A percentile compares a stretch with the other conserved stretches of the same genome.
Conservation (phyloP, 2,797 vertebrate genomes). For the Tiaroga cobitis region DNA sequence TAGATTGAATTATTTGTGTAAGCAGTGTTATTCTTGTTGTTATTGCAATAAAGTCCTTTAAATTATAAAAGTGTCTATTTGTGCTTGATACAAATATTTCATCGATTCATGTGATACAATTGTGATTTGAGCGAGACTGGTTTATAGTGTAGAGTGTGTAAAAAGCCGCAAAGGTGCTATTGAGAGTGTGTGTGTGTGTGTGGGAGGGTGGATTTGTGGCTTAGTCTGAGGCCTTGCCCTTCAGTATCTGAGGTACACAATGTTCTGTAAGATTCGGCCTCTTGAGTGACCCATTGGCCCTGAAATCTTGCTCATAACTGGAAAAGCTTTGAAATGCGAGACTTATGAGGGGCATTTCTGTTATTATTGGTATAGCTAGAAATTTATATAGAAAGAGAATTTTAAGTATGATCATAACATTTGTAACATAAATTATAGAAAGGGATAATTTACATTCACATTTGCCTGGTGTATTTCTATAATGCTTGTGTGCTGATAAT, state of each 20-base stretch:
- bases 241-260: conserved; percentile 47
- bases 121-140: not conserved
- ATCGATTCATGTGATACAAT: not conserved
- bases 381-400: not conserved
- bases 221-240: conserved; percentile 50
- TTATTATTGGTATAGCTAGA: not conserved
- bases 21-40: not conserved
- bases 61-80: not conserved
- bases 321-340: not conserved
- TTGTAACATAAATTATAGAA: not conserved
- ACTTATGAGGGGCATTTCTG: not conserved
- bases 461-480: not conserved
- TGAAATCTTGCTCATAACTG: conserved; percentile 42
- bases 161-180: conserved; percentile 9
- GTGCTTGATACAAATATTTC: not conserved
- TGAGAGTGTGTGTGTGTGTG: conserved; percentile 35
- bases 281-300: conserved; percentile 40
- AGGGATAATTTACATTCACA: not conserved
- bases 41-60: conserved; percentile 5
- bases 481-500: not conserved
- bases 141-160: conserved; percentile 13
- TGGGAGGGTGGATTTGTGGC: conserved; percentile 49
- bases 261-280: conserved; percentile 54
- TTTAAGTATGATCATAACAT: not conserved
- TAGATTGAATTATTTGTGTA: not conserved